phyloP scores from a whole-genome alignment of 1,140 invertebrate species.

The Trypoxylus dichotomus region DNA sequence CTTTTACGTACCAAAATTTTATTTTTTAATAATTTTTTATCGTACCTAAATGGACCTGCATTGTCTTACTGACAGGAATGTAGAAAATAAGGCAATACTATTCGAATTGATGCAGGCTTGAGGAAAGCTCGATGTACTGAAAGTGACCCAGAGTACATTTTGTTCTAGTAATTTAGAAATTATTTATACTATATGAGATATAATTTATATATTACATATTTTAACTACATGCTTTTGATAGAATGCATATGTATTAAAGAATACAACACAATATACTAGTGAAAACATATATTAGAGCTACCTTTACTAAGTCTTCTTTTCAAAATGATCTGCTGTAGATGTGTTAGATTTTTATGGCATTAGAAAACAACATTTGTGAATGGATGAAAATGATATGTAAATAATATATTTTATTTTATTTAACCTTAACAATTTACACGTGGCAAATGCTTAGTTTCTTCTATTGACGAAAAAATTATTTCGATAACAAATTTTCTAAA shows the following conservation, averaged over 20 bases:
- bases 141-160: background rate
- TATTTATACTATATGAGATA: background rate
- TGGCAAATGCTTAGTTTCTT: too few species aligned
- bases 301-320: too few species aligned
- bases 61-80: background rate
- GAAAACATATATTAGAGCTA: too few species aligned
- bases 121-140: conserved; percentile 10
- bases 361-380: too few species aligned
- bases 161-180: background rate
- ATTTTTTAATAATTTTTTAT: background rate
- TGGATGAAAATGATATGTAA: too few species aligned
- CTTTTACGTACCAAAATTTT: background rate
- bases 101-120: background rate
- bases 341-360: too few species aligned
- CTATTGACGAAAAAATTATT: too few species aligned
- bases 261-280: too few species aligned
- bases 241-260: background rate
- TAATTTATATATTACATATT: background rate
- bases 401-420: too few species aligned
- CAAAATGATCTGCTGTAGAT: too few species aligned
- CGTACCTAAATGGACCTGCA: background rate
- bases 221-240: background rate
- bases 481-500: too few species aligned
- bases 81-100: conserved; percentile 16
- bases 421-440: too few species aligned